Conservation (phyloP, 2,113 vertebrate species). For the Neolamprologus brichardi region DNA sequence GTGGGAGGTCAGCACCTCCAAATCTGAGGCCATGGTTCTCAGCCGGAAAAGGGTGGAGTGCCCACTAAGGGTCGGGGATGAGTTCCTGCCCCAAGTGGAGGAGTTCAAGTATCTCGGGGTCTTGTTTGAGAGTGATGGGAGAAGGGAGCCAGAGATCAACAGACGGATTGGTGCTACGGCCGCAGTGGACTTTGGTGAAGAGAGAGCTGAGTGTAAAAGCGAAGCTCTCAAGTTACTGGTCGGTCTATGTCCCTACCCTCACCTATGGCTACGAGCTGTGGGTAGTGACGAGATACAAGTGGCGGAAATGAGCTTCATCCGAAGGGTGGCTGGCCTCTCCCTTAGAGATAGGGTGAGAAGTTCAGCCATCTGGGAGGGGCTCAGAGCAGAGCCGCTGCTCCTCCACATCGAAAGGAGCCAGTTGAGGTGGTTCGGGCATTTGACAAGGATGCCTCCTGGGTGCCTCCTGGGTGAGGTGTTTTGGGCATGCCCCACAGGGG, state of each 20-base stretch:
- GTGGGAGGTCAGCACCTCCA: neutral
- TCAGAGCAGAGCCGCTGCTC: rapidly evolving
- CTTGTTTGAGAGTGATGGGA: neutral
- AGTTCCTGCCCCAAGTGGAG: no score
- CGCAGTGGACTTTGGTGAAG: neutral
- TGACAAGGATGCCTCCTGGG: neutral
- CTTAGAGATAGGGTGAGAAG: neutral
- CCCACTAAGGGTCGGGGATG: rapidly evolving
- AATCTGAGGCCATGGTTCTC: no score
- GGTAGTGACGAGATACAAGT: neutral
- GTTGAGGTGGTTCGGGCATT: neutral
- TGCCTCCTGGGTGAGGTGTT: neutral
- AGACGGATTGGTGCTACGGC: neutral
- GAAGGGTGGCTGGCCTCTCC: neutral
- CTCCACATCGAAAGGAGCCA: neutral
- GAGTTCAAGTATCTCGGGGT: no score
- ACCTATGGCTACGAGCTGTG: rapidly evolving
- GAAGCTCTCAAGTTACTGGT: neutral
- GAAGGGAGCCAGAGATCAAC: rapidly evolving
- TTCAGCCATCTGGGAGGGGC: rapidly evolving
- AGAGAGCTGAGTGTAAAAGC: neutral
- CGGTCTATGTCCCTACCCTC: neutral
- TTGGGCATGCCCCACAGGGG: rapidly evolving
- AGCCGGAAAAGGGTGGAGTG: no score
- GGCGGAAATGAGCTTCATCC: neutral